Percentiles rank a stretch among this genome's conserved stretches.
Conservation (phyloP, 2,113 vertebrate species). For the Patagioenas fasciata region DNA sequence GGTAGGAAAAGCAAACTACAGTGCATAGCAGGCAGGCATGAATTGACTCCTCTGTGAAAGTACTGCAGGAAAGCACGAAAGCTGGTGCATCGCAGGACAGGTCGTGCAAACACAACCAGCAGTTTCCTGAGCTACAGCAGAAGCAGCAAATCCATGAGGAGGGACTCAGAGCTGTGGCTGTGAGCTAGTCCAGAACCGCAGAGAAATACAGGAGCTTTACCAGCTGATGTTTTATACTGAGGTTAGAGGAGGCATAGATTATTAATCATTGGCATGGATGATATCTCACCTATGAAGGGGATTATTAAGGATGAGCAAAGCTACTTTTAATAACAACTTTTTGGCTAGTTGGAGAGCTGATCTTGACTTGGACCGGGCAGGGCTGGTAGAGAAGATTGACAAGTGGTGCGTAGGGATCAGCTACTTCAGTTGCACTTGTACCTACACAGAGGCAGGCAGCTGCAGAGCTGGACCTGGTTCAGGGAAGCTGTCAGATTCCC, state of each 20-base stretch:
- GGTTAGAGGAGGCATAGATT: not conserved
- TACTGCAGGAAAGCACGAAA: not conserved
- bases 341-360: not conserved
- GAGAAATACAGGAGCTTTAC: not conserved
- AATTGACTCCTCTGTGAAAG: not conserved
- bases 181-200: not conserved
- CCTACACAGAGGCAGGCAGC: not conserved
- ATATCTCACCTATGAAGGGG: not conserved
- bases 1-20: not conserved
- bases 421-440: not conserved
- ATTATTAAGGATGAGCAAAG: not conserved
- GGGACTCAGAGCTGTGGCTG: rapidly evolving
- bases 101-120: not conserved
- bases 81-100: not conserved
- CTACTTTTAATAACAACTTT: not conserved
- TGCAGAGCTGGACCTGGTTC: not conserved
- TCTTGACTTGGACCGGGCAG: not conserved
- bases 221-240: not conserved
- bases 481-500: not conserved
- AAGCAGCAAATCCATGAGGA: not conserved
- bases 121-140: not conserved
- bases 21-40: not conserved
- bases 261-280: not conserved
- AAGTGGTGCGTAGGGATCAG: not conserved
- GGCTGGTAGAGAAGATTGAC: not conserved